phyloP scores from a whole-genome alignment of 2,797 vertebrate species.

The Taeniopygia guttata region DNA sequence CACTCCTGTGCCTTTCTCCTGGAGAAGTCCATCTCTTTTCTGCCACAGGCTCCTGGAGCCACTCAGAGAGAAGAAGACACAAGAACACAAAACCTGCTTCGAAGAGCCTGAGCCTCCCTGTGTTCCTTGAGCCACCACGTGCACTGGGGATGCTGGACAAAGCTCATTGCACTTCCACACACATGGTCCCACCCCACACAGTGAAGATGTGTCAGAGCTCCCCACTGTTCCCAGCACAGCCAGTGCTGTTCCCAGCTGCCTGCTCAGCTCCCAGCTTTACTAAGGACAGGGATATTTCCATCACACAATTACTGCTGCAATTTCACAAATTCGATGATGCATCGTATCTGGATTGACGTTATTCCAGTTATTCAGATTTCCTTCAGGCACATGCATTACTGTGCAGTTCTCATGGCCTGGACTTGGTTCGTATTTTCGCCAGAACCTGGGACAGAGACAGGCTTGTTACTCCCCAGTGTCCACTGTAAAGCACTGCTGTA shows the following conservation, averaged over 20 bases:
- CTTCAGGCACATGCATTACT: rapidly evolving
- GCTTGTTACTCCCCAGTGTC: background rate
- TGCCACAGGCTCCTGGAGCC: background rate
- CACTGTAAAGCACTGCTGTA: background rate
- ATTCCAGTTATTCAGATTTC: background rate
- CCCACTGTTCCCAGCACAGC: background rate
- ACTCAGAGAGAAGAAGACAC: background rate
- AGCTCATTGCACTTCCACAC: background rate
- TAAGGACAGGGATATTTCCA: background rate
- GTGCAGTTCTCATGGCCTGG: rapidly evolving
- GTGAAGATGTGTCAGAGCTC: too few relatives aligned
- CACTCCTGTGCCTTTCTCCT: background rate
- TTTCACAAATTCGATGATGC: background rate
- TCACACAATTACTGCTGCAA: background rate
- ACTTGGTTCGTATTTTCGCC: background rate
- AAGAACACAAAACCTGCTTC: background rate
- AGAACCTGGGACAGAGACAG: conserved; percentile 24
- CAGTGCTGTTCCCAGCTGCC: background rate
- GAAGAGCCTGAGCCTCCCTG: background rate
- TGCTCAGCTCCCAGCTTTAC: background rate
- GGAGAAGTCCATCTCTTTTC: background rate
- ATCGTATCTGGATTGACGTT: rapidly evolving
- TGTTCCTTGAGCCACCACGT: background rate
- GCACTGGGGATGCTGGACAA: background rate
- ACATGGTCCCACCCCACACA: background rate